A percentile compares a stretch with the other conserved stretches of the same genome.
phyloP scores from a whole-genome alignment of 2,797 vertebrate genomes.

The Melopsittacus undulatus region DNA sequence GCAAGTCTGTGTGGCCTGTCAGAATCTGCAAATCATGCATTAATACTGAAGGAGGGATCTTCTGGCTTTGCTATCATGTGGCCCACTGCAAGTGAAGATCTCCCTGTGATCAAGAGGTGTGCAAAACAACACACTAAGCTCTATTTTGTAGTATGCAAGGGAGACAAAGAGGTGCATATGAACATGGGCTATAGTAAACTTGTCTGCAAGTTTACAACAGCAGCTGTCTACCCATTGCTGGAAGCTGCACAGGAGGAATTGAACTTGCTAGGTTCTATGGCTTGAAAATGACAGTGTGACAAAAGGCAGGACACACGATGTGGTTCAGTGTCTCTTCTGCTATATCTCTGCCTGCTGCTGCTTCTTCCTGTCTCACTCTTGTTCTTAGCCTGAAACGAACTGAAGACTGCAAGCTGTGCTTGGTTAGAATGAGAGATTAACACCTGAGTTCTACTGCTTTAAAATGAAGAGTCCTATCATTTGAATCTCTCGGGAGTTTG shows the following conservation, averaged over 20 bases:
- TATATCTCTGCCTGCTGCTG: background rate
- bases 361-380: background rate
- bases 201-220: too few species aligned
- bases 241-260: background rate
- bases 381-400: background rate
- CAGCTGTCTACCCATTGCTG: background rate
- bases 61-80: background rate
- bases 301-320: background rate
- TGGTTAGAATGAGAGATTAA: background rate
- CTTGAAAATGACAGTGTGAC: background rate
- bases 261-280: background rate
- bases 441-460: background rate
- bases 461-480: background rate
- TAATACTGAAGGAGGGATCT: background rate
- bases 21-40: fast-evolving
- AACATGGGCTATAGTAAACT: background rate
- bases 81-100: background rate
- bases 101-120: background rate
- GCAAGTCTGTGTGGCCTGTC: background rate
- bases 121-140: background rate
- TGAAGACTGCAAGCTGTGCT: background rate
- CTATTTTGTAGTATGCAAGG: background rate
- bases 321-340: background rate
- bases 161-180: background rate
- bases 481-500: background rate